Base-by-base conservation (phyloP, 2,113 vertebrate species). In the Sialia sialis region DNA sequence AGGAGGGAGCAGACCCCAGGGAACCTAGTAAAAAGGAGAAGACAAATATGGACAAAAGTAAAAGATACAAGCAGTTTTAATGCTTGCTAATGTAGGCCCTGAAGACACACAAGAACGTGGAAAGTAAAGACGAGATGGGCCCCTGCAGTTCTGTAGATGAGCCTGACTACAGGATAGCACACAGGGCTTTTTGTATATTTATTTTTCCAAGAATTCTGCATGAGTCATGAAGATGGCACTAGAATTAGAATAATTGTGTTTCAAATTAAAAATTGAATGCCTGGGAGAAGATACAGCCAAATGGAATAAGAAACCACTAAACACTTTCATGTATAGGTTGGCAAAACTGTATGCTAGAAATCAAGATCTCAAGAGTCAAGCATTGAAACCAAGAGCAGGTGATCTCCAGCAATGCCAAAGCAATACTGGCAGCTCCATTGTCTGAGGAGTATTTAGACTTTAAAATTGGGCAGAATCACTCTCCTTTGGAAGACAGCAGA, bases 301-400 rank as follows among this genome's bases (percentile, higher is more conserved):
- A 38, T 43, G 15, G 32, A 88, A 8, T 56, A 66, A 66, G 54
- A 93, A 86, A 62, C 11, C 5, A 7, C 4, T 43, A 44, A 62
- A 7, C 9, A 56, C 4, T 13, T 69, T 83, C 15, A 38, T 9
- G 30, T 13, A 29, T 2, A 54, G 2, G 4, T 11, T 68, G 25
- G 29, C 22, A 84, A 84, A 81, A 29, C 3, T 46, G 2, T 41
- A 48, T 49, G 30, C 34, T 74, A 23, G 27, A 83, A 76, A 43
- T 52, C 21, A 82, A 63, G 21, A 68, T 64, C 13, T 38, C 67
- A 43, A 82, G 75, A 72, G 25, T n/a, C 22, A 64, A 25, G 27
- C 0, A 0, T 2, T 51, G 41, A 93, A 85, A 60, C 5, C 15
- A 60, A 55, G 23, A 25, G 22, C 29, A 34, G 17, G 20, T 41